Conservation (phyloP, 2,888 invertebrate genomes). For the Aphrophora alni region DNA sequence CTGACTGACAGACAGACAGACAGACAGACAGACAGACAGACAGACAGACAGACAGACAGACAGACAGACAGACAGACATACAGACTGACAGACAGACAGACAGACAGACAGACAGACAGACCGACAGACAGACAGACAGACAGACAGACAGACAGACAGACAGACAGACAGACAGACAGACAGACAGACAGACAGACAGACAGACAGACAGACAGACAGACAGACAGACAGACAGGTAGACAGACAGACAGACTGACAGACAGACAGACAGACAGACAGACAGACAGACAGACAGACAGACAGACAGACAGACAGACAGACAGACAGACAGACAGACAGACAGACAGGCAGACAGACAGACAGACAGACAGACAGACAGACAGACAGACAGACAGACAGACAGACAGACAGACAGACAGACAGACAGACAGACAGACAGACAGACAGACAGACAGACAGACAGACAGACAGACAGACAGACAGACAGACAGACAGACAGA, state of each 20-base stretch:
- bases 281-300: conserved; percentile 24
- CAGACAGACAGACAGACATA: conserved; percentile 32
- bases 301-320: conserved; percentile 1
- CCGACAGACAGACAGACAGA: too few species aligned
- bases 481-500: conserved; percentile 40
- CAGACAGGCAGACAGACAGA: too few species aligned
- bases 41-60: conserved; percentile 37
- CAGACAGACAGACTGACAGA: conserved; percentile 29
- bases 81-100: conserved; percentile 38
- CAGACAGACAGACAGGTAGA: conserved; percentile 38
- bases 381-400: conserved; percentile 38
- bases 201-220: conserved; percentile 38
- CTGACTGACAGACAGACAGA: conserved; percentile 40
- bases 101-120: conserved; percentile 40
- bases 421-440: conserved; percentile 19
- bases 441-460: conserved; percentile 18
- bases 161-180: conserved; percentile 31
- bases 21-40: conserved; percentile 36
- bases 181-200: conserved; percentile 37
- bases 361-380: conserved; percentile 34
- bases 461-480: conserved; percentile 36
- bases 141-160: conserved; percentile 37
- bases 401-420: conserved; percentile 39
- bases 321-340: conserved; percentile 33
- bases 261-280: conserved; percentile 33